Base-by-base conservation (phyloP, 2,888 invertebrate genomes). In the Myathropa florea region DNA sequence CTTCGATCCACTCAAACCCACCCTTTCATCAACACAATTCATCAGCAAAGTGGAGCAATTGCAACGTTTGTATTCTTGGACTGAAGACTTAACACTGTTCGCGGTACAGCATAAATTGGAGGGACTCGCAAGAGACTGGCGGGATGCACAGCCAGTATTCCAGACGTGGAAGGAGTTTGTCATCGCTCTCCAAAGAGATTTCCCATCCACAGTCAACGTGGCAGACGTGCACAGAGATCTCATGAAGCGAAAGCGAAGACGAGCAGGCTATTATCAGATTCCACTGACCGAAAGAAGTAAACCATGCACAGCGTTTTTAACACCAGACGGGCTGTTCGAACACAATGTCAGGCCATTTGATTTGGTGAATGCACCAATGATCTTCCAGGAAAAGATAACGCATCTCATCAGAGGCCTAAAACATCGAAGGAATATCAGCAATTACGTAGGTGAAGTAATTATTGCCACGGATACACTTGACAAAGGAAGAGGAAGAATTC, bases 141-240 rank as follows among this genome's bases (percentile, higher is more conserved):
- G 60, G 7, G 61, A 61, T 61, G 30, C 18, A 18, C 14, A 30
- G 30, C 57, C 14, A n/a, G 14, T 14, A 53, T 53, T 53, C 53
- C 53, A 53, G 12, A n/a, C 14, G 18, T 18, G 53, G 18, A 26
- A 26, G 4, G n/a, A 59, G 26, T 59, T 67, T 33, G 33, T 55
- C 7, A 67, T 9, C 18, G 36, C 18, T 14, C 65, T 75, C 18
- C 4, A 23, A 18, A 46, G 23, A 3, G 65, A 88, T 63, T 88
- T 88, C 64, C 80, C 87, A 10, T 39, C n/a, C n/a, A n/a, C n/a
- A n/a, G 55, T 83, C 4, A 68, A 24, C 4, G 33, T 21, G 1
- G 88, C 80, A n/a, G 76, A 83, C 26, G 33, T 85, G 3, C 85
- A 88, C 26, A 33, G 85, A 10, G 81, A 88, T 18, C 30, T 88